Base-by-base conservation (phyloP, 2,797 vertebrate genomes). In the Phoxinus dragarum region DNA sequence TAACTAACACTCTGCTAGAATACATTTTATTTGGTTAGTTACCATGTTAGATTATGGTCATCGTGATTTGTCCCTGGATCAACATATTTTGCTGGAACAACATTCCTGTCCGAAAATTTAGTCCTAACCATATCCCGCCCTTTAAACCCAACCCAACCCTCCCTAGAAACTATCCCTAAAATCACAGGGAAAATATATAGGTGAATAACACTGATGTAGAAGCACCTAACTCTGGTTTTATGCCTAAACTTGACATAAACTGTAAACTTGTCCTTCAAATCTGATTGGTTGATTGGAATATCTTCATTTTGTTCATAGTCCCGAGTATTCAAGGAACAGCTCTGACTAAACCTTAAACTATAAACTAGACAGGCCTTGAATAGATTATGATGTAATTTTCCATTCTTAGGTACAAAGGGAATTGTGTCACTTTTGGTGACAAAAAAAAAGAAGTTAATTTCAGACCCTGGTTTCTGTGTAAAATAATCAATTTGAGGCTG, bases 371-470 rank as follows among this genome's bases (percentile, higher is more conserved):
- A 56, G 34, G 34, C 49, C 52, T 56, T 76, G 34, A 56, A 76
- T 16, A n/a, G 52, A 77, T 77, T 77, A 59, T 59, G 40, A 77
- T 59, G 36, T 40, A 77, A 77, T 16, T 38, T 12, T 38, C 21
- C 52, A 75, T 34, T 77, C 74, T 77, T 77, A 38, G 19, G 74
- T 40, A 36, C 3, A 0, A 76, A 11, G 52, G 52, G 6, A 23
- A 78, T 19, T 64, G 7, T 44, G 36, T 44, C n/a, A 19, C 38
- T 61, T 42, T 42, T 21, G 1, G n/a, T 64, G 9, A 78, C 6
- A 56, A 21, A 27, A 16, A 59, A 16, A 17, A 16, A 42, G n/a
- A 17, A 42, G 8, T 19, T 19, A 0, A 27, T 78, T 27, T 27
- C 16, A 0, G n/a, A 27, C 34, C 16, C n/a, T 78, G 56, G n/a